phyloP scores from a whole-genome alignment of 2,797 vertebrate species.

The Yasuhikotakia modesta region DNA sequence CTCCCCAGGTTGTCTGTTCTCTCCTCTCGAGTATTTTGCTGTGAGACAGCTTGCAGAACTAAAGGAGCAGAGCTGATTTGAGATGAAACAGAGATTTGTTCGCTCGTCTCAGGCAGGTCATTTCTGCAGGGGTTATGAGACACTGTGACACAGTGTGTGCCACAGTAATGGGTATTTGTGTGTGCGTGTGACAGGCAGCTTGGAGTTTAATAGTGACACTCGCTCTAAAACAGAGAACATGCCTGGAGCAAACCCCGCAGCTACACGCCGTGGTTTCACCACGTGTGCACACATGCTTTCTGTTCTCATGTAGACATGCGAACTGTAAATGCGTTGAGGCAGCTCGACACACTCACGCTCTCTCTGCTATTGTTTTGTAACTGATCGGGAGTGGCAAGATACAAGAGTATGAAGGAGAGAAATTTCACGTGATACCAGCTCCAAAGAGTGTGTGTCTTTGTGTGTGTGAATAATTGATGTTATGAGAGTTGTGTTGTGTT shows the following conservation, averaged over 20 bases:
- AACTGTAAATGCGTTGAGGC: slow-evolving; percentile 30
- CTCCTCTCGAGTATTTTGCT: not conserved
- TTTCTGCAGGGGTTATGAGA: slow-evolving; percentile 16
- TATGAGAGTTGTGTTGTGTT: slow-evolving; percentile 59
- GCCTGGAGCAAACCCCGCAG: slow-evolving; percentile 52
- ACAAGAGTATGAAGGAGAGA: slow-evolving; percentile 19
- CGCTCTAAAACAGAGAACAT: slow-evolving; percentile 48
- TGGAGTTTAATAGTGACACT: slow-evolving; percentile 49
- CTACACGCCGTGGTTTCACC: slow-evolving; percentile 17
- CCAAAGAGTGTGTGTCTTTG: not conserved
- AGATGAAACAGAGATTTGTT: slow-evolving; percentile 30
- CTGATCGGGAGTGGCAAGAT: slow-evolving; percentile 46
- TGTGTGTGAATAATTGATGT: slow-evolving; percentile 62
- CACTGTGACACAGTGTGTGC: slow-evolving; percentile 21
- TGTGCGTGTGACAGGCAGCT: slow-evolving; percentile 38
- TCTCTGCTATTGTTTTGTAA: slow-evolving; percentile 30
- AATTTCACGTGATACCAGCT: not conserved
- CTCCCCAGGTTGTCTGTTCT: too few relatives aligned
- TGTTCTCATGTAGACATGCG: slow-evolving; percentile 16
- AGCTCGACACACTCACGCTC: slow-evolving; percentile 33
- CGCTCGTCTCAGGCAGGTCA: slow-evolving; percentile 11
- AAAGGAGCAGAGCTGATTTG: slow-evolving; percentile 18
- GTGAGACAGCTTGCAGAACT: slow-evolving; percentile 10
- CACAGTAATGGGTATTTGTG: not conserved
- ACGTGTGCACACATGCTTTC: too few relatives aligned